Evolutionary conservation across 2,797 vertebrate genomes (phyloP).

Genomic region (Aldrovandia affinis): DNA sequence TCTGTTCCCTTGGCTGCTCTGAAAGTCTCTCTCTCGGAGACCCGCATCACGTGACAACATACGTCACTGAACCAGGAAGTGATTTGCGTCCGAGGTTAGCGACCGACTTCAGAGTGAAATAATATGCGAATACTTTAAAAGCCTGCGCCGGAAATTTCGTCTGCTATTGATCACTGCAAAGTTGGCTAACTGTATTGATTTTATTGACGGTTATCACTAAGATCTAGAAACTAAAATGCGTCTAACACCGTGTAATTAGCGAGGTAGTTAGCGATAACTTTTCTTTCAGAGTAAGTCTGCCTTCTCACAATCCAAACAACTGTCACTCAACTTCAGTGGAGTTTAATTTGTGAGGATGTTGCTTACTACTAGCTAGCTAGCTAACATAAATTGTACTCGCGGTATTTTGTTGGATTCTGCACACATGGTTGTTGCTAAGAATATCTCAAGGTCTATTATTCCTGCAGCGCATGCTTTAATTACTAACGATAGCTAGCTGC

Average conservation of each 20-base stretch:
- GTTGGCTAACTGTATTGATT: conserved; percentile 22
- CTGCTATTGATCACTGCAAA: conserved; percentile 6
- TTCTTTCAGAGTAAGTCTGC: conserved; percentile 21
- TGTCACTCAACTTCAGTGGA: conserved; percentile 4
- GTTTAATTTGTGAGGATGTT: conserved; percentile 8
- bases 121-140: conserved; percentile 35
- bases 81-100: conserved; percentile 38
- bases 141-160: conserved; percentile 23
- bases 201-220: conserved; percentile 34
- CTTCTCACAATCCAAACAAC: neutral
- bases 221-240: conserved; percentile 29
- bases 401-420: conserved; percentile 21
- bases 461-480: neutral
- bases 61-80: conserved; percentile 74
- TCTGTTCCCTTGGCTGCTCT: too few species aligned
- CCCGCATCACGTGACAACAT: conserved; percentile 57
- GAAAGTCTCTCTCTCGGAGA: too few species aligned
- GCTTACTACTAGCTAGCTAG: conserved; percentile 13
- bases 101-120: conserved; percentile 22
- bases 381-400: conserved; percentile 24
- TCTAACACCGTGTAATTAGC: conserved; percentile 38
- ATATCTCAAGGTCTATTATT: conserved; percentile 23
- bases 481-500: conserved; percentile 25
- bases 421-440: conserved; percentile 17
- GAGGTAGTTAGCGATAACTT: conserved; percentile 11